phyloP scores from a whole-genome alignment of 2,797 vertebrate species.

The Sebastes taczanowskii region DNA sequence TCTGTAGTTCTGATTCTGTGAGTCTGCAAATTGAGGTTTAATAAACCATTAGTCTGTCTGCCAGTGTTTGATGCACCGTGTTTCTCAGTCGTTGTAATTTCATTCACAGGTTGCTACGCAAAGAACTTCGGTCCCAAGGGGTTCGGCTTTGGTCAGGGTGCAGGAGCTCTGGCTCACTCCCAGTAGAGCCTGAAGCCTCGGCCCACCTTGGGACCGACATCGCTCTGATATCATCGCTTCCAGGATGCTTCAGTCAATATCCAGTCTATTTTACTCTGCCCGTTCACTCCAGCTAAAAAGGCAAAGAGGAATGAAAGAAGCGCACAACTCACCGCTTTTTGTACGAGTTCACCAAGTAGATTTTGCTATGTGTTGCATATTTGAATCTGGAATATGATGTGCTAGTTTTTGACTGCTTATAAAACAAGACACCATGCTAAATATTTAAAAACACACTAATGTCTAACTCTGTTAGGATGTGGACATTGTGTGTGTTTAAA shows the following conservation, averaged over 20 bases:
- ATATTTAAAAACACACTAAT: neutral
- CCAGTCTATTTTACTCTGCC: neutral
- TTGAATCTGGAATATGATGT: neutral
- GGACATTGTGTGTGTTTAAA: neutral
- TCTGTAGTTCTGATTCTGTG: neutral
- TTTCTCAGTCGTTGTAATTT: slow-evolving; percentile 7
- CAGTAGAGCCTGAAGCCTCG: slow-evolving; percentile 79
- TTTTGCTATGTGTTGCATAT: slow-evolving; percentile 1
- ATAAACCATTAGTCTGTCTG: neutral
- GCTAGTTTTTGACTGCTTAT: neutral
- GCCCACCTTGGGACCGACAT: neutral
- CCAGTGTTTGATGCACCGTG: neutral
- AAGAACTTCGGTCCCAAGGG: slow-evolving; percentile 98
- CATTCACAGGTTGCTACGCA: slow-evolving; percentile 90
- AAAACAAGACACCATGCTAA: neutral
- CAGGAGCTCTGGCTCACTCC: slow-evolving; percentile 91
- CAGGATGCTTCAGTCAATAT: slow-evolving; percentile 17
- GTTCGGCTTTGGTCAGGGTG: slow-evolving; percentile 96
- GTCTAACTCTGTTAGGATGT: neutral
- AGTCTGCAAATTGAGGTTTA: neutral
- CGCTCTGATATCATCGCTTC: slow-evolving; percentile 30
- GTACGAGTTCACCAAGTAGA: neutral
- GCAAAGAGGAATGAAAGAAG: slow-evolving; percentile 1
- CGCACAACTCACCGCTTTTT: slow-evolving; percentile 15
- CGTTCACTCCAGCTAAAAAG: slow-evolving; percentile 35